Conservation (phyloP, 2,797 vertebrate genomes). For the Chelon labrosus region DNA sequence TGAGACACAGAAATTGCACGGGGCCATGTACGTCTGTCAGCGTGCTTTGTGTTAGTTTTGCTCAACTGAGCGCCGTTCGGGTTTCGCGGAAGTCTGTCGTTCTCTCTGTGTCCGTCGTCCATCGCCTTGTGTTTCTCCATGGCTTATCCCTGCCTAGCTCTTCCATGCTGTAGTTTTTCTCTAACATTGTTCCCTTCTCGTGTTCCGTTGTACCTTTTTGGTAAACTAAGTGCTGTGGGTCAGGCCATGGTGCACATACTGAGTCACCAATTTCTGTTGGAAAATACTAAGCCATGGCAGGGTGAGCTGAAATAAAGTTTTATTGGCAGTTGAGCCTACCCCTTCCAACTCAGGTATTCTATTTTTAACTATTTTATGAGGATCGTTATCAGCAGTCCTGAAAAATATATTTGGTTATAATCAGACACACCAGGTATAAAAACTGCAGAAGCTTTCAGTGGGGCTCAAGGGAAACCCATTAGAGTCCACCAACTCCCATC, state of each 20-base stretch:
- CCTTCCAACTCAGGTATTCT: too few relatives aligned
- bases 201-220: neutral
- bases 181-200: neutral
- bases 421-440: too few relatives aligned
- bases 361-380: too few relatives aligned
- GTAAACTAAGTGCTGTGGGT: constrained; percentile 14
- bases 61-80: constrained; percentile 38
- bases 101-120: constrained; percentile 26
- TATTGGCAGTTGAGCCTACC: neutral
- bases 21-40: constrained; percentile 32
- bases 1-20: constrained; percentile 14
- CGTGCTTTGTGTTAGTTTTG: constrained; percentile 50
- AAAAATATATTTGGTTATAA: too few relatives aligned
- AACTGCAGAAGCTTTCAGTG: too few relatives aligned
- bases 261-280: constrained; percentile 1
- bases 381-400: too few relatives aligned
- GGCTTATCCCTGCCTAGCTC: constrained; percentile 5
- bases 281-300: constrained; percentile 11
- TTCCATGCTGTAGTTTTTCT: neutral
- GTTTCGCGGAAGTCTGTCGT: constrained; percentile 33
- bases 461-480: constrained; percentile 3
- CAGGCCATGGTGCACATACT: constrained; percentile 15
- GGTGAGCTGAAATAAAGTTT: neutral
- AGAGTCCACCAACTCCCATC: constrained; percentile 7
- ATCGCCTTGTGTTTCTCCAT: constrained; percentile 8